Evolutionary conservation across 2,113 vertebrate genomes (phyloP).

Genomic region (Otis tarda): DNA sequence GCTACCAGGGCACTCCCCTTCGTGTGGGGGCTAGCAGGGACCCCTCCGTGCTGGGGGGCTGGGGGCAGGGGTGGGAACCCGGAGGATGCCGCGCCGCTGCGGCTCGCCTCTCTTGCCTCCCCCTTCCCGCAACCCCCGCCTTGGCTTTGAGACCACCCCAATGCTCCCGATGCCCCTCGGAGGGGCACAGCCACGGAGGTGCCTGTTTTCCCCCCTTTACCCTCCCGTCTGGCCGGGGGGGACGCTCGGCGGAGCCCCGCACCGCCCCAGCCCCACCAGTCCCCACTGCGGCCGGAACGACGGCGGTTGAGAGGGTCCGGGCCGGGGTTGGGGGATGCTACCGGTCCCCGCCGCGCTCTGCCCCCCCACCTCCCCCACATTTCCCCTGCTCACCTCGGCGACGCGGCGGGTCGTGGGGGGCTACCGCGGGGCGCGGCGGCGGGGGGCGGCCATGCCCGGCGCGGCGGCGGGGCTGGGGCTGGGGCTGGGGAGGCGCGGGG

Average conservation of each 20-base stretch:
- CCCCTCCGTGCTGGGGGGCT: background rate
- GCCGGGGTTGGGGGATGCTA: background rate
- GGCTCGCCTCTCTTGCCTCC: background rate
- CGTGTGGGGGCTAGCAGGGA: background rate
- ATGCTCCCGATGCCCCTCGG: background rate
- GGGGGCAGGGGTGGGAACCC: background rate
- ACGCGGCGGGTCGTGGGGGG: too few species aligned
- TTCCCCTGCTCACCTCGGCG: too few species aligned
- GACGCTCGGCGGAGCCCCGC: background rate
- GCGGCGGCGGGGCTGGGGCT: too few species aligned
- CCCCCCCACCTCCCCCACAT: too few species aligned
- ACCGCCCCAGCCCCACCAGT: background rate
- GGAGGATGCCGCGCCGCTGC: background rate
- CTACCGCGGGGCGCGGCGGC: too few species aligned
- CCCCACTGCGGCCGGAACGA: background rate
- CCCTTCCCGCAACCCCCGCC: too few species aligned
- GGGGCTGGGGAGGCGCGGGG: too few species aligned
- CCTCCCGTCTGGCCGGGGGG: background rate
- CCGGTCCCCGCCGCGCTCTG: too few species aligned
- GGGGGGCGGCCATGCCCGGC: too few species aligned
- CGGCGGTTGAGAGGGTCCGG: too few species aligned
- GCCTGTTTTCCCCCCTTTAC: background rate
- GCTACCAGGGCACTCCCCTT: background rate
- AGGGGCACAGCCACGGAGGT: background rate
- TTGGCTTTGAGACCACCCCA: background rate